Evolutionary conservation across 2,888 invertebrate genomes (phyloP).

Genomic region (Chrysopilus asiliformis): DNA sequence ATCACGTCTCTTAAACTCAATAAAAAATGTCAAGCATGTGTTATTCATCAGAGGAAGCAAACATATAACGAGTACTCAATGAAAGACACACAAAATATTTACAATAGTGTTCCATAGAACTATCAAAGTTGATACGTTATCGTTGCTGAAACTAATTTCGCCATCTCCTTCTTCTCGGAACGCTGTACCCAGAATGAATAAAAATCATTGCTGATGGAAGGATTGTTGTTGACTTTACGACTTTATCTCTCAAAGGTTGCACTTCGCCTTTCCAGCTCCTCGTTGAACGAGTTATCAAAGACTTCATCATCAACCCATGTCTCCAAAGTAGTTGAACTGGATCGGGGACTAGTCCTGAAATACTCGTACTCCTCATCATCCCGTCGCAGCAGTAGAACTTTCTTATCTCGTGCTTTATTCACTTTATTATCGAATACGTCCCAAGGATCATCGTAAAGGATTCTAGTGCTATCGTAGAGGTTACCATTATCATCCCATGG

Average conservation of each 20-base stretch:
- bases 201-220: too few relatives aligned
- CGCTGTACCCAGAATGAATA: too few relatives aligned
- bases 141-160: too few relatives aligned
- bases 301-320: conserved; percentile 34
- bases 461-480: conserved; percentile 8
- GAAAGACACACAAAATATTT: too few relatives aligned
- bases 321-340: conserved; percentile 33
- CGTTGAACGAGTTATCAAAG: conserved; percentile 22
- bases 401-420: conserved; percentile 20
- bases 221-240: too few relatives aligned
- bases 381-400: conserved; percentile 15
- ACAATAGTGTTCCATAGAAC: too few relatives aligned
- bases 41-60: too few relatives aligned
- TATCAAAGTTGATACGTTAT: too few relatives aligned
- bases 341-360: conserved; percentile 28
- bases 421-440: conserved; percentile 25
- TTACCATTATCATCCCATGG: conserved; percentile 11
- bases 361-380: conserved; percentile 18
- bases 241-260: conserved; percentile 11
- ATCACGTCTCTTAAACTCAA: too few relatives aligned
- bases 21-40: too few relatives aligned
- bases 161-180: too few relatives aligned
- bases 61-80: too few relatives aligned
- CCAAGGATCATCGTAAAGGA: conserved; percentile 16
- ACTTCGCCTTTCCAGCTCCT: conserved; percentile 19